A percentile compares a stretch with the other conserved stretches of the same genome.
Evolutionary conservation across 2,888 invertebrate genomes (phyloP).

Genomic region (Tipula vernalis): DNA sequence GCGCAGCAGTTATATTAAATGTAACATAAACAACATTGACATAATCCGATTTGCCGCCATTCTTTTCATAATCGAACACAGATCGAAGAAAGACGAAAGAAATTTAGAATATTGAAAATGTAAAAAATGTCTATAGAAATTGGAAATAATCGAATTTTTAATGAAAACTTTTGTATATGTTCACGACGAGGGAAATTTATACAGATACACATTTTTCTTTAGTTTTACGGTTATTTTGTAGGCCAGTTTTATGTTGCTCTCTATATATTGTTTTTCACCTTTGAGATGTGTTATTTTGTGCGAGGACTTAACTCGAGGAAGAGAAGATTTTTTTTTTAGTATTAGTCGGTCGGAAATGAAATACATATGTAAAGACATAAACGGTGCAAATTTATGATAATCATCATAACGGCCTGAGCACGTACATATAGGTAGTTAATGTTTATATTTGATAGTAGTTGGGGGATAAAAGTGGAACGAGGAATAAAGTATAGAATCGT

Average conservation of each 20-base stretch:
- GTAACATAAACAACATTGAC: conserved; percentile 8
- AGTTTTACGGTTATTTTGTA: neutral
- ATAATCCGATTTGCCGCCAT: conserved; percentile 7
- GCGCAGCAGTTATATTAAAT: neutral
- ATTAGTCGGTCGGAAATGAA: neutral
- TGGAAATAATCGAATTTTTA: neutral
- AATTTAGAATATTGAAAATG: neutral
- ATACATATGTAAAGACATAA: neutral
- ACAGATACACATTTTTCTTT: neutral
- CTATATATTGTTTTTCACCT: neutral
- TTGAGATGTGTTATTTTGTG: neutral
- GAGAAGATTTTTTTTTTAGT: neutral
- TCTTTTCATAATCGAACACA: neutral
- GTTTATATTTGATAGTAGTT: neutral
- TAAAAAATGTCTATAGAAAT: neutral
- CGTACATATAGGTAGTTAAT: neutral
- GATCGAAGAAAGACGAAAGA: neutral
- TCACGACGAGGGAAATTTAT: neutral
- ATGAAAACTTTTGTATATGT: neutral
- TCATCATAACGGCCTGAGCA: neutral
- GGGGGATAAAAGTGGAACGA: neutral
- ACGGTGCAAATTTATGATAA: neutral
- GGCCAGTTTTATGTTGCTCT: neutral
- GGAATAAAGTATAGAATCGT: neutral
- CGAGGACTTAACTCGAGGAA: neutral